Evolutionary conservation across 2,888 invertebrate genomes (phyloP), one percentile per base, ranked within the genome.

Genomic region (Peribatodes rhomboidaria): DNA sequence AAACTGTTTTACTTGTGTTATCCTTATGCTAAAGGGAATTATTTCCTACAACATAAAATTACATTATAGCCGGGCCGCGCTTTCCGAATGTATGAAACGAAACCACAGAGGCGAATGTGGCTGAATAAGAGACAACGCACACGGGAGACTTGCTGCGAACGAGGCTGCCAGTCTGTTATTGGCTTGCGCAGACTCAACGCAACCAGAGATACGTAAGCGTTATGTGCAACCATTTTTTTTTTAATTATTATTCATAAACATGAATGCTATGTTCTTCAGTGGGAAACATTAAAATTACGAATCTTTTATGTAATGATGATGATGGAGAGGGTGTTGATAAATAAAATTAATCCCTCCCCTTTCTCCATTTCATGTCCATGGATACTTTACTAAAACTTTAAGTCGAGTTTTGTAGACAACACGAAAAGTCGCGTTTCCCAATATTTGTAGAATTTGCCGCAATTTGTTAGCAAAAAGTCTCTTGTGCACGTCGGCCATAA

Each of bases 1-100:
- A 84, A 85, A 81, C 81, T 81, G 83, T 84, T 64, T 85, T 83
- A 86, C 83, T 84, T 80, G 82, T 80, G 78, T 88, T 88, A 89
- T 83, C 72, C 89, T 89, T 89, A 89, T 49, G 41, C 87, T 88
- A 88, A 72, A 79, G 86, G 88, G 86, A 90, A 88, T 88, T 89
- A 89, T 85, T 65, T 84, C 79, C 90, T 90, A 90, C 85, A 89
- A 88, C 85, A 87, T 88, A 89, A 87, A 86, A 87, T 60, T 86
- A 86, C 78, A 80, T 71, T 73, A 61, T 31, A 61, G 52, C 80
- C 79, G 71, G 72, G 70, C 80, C 80, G 79, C 82, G 76, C 61
- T 20, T 20, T 2, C 20, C 78, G 76, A 70, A 35, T 13, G 64
- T 11, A 39, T 22, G 10, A 20, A 20, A 33, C 14, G 13, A 4